Evolutionary conservation across 2,888 invertebrate species (phyloP).

Genomic region (Ophion ellenae): DNA sequence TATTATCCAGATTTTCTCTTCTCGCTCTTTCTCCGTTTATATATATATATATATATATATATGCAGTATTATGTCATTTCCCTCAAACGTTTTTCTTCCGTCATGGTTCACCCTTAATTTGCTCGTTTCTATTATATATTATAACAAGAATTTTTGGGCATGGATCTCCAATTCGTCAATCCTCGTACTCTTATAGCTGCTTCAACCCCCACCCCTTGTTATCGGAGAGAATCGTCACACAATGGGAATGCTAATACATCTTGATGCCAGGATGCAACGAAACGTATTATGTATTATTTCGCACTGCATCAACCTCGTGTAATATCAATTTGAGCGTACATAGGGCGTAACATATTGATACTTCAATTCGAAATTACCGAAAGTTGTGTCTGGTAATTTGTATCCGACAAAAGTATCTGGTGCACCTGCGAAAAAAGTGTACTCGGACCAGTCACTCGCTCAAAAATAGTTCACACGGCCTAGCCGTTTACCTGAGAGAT

Average conservation of each 20-base stretch:
- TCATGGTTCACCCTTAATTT: conserved; percentile 29
- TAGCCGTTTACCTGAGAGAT: no score
- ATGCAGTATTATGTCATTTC: conserved; percentile 45
- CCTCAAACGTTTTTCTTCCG: conserved; percentile 34
- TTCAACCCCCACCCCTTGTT: neutral
- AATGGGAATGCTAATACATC: conserved; percentile 24
- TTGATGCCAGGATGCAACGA: neutral
- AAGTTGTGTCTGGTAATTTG: neutral
- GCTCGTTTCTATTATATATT: conserved; percentile 4
- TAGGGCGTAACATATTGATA: neutral
- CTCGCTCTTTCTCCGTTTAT: conserved; percentile 58
- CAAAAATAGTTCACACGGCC: no score
- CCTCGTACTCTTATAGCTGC: neutral
- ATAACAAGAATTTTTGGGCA: conserved; percentile 8
- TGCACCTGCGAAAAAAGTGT: no score
- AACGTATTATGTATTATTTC: conserved; percentile 16
- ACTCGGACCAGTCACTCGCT: no score
- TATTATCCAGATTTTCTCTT: conserved; percentile 65
- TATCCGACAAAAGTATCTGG: neutral
- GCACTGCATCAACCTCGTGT: neutral
- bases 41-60: neutral
- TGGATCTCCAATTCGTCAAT: conserved; percentile 35
- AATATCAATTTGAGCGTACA: neutral
- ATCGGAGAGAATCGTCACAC: conserved; percentile 15
- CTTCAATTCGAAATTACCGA: neutral